Percentiles rank a stretch among this genome's conserved stretches.
phyloP scores from a whole-genome alignment of 1,140 invertebrate species.

The Procambarus virginalis region DNA sequence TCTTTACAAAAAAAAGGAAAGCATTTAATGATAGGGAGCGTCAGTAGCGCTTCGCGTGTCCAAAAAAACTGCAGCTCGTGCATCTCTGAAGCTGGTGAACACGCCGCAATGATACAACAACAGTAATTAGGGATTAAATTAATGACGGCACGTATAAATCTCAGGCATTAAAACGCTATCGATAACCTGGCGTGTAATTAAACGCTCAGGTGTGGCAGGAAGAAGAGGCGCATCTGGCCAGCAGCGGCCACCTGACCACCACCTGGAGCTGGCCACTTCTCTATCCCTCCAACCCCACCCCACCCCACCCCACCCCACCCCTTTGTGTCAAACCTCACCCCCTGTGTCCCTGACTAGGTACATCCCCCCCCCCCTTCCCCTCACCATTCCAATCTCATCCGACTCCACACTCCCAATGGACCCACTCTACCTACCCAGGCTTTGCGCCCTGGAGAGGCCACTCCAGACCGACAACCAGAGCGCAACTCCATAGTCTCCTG shows the following conservation, averaged over 20 bases:
- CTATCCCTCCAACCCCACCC: too few relatives aligned
- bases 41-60: neutral
- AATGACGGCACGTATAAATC: conserved; percentile 28
- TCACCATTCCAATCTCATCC: too few relatives aligned
- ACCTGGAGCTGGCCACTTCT: neutral
- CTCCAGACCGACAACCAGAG: too few relatives aligned
- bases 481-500: too few relatives aligned
- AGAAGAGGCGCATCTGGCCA: neutral
- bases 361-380: too few relatives aligned
- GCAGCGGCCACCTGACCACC: neutral
- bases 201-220: conserved; percentile 19
- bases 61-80: too few relatives aligned
- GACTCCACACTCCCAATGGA: too few relatives aligned
- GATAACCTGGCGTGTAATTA: conserved; percentile 35
- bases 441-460: too few relatives aligned
- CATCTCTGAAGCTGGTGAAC: neutral
- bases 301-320: too few relatives aligned
- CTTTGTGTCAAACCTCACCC: too few relatives aligned
- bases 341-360: too few relatives aligned
- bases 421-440: too few relatives aligned
- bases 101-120: conserved; percentile 17
- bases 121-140: conserved; percentile 30
- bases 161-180: conserved; percentile 47
- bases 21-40: conserved; percentile 24
- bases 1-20: neutral